Conservation (phyloP, 2,113 vertebrate genomes). For the Monopterus albus region DNA sequence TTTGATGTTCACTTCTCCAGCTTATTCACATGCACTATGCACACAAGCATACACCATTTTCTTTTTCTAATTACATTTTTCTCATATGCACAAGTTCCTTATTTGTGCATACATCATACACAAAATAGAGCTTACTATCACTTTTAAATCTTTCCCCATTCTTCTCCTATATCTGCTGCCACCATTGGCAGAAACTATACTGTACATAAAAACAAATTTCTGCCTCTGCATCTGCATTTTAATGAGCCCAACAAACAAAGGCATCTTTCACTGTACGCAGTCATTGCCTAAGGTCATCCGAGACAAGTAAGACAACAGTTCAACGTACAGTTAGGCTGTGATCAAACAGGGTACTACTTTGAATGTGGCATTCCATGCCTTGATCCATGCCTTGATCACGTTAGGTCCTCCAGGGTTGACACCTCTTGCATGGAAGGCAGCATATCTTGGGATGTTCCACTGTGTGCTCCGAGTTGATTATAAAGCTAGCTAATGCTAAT, state of each 20-base stretch:
- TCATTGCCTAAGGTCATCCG: constrained; percentile 20
- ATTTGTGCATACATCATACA: constrained; percentile 53
- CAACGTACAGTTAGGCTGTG: constrained; percentile 13
- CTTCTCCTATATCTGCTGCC: constrained; percentile 41
- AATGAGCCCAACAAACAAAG: constrained; percentile 51
- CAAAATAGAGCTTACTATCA: constrained; percentile 46
- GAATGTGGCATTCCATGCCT: constrained; percentile 43
- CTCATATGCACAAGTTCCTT: constrained; percentile 38
- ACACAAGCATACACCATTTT: constrained; percentile 58
- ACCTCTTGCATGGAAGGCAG: constrained; percentile 54
- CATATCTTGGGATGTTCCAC: constrained; percentile 55
- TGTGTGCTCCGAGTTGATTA: constrained; percentile 61
- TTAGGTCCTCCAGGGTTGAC: constrained; percentile 50
- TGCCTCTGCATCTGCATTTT: constrained; percentile 65
- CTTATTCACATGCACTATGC: constrained; percentile 57
- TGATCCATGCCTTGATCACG: constrained; percentile 41
- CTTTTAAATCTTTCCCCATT: constrained; percentile 45
- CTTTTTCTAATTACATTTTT: constrained; percentile 66
- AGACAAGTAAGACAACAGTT: constrained; percentile 32
- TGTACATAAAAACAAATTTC: constrained; percentile 41
- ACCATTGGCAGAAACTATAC: constrained; percentile 36
- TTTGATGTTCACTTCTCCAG: constrained; percentile 53
- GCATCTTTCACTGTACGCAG: constrained; percentile 10
- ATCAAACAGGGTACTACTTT: constrained; percentile 44
- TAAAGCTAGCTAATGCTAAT: constrained; percentile 72